Conservation (phyloP, 2,113 vertebrate species). For the Pardalotus punctatus region DNA sequence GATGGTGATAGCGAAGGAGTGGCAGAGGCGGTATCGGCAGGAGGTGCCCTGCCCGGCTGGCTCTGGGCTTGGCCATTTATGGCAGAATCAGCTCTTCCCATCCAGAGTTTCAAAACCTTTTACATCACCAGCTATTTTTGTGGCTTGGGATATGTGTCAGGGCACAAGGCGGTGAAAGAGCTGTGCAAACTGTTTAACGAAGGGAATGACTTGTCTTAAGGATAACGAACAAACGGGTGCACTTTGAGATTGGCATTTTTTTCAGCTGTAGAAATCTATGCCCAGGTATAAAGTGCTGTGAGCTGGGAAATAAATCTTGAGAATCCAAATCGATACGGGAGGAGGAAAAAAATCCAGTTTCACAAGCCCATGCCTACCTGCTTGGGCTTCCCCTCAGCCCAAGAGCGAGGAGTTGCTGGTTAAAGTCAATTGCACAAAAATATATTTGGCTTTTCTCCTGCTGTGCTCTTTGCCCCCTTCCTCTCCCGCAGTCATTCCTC, state of each 20-base stretch:
- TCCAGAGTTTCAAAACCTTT: not conserved
- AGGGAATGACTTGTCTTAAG: not conserved
- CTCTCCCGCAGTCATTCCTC: not conserved
- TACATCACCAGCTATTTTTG: not conserved
- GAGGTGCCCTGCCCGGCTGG: not conserved
- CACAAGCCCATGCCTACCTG: rapidly evolving
- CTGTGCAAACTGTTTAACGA: not conserved
- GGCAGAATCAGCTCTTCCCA: not conserved
- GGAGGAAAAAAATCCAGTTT: not conserved
- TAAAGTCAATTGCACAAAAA: not conserved
- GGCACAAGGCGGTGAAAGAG: rapidly evolving
- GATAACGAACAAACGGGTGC: not conserved
- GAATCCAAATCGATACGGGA: not conserved
- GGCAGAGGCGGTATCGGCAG: not conserved
- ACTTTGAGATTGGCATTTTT: not conserved
- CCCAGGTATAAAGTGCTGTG: not conserved
- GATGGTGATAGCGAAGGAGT: not conserved
- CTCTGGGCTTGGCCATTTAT: not conserved
- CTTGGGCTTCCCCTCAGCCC: not conserved
- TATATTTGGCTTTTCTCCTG: not conserved
- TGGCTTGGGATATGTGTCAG: not conserved
- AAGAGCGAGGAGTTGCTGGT: rapidly evolving
- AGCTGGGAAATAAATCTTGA: not conserved
- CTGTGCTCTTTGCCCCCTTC: not conserved
- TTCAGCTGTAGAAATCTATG: not conserved